Base-by-base conservation (phyloP, 2,888 invertebrate genomes). In the Gastracanthus pulcherrimus region DNA sequence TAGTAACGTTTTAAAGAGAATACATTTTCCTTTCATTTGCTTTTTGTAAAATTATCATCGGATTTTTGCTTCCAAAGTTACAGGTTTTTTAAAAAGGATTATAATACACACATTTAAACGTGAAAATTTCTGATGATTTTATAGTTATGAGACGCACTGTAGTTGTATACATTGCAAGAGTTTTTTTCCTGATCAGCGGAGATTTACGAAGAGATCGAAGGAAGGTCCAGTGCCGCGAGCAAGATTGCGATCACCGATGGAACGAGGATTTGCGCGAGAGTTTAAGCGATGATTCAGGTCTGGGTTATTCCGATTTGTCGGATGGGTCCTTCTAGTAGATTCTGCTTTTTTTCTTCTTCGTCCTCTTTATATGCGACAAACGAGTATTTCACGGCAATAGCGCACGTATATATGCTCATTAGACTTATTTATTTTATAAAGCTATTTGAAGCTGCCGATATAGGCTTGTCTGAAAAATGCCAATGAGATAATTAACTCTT, bases 271-370 rank as follows among this genome's bases (percentile, higher is more conserved):
- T 23, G n/a, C 38, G 29, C 16, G 19, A 16, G 36, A 11, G n/a
- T n/a, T n/a, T n/a, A n/a, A n/a, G n/a, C 26, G 62, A 60, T 64
- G 66, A 71, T 62, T 38, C 66, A 64, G 29, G 62, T 29, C 13
- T 66, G 71, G 72, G 71, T 67, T 74, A 72, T 75, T 75, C 79
- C 71, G 38, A 67, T 66, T 34, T 60, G 26, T 62, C 26, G 26
- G 16, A 16, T 23, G 31, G 34, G 26, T 62, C 55, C 51, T 38
- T 38, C 48, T n/a, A n/a, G 16, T 48, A 48, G 38, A 16, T 34
- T 23, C 9, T n/a, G 5, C n/a, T 72, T 60, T 31, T 74, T 16
- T 58, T 72, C 36, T 23, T n/a, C 3, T 38, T 38, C 19, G 48
- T 1, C 9, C 23, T n/a, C n/a, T n/a, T n/a, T n/a, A n/a, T n/a